Percentiles rank a stretch among this genome's conserved stretches.
Conservation (phyloP, 2,888 invertebrate species). For the Blastobasis adustella region DNA sequence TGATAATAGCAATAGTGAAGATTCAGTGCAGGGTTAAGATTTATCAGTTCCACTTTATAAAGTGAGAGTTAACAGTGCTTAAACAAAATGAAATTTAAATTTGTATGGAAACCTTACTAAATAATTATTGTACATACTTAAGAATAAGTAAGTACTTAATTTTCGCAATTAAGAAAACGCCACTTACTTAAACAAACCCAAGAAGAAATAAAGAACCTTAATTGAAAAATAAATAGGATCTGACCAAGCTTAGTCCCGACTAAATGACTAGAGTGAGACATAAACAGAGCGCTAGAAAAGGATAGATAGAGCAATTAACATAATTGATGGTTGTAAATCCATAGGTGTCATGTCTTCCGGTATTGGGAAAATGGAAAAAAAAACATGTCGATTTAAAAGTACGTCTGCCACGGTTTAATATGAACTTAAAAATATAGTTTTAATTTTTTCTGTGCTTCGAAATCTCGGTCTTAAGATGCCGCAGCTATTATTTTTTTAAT, state of each 20-base stretch:
- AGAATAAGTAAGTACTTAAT: too few species aligned
- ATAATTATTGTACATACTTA: too few species aligned
- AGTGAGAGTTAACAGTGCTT: too few species aligned
- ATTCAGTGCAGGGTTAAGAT: too few species aligned
- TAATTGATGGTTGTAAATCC: conserved; percentile 59
- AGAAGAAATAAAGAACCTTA: not conserved
- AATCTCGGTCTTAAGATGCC: conserved; percentile 13
- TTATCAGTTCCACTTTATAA: too few species aligned
- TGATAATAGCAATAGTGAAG: too few species aligned
- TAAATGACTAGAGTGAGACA: conserved; percentile 1
- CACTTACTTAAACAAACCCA: too few species aligned
- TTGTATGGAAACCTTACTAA: too few species aligned
- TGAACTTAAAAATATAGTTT: conserved; percentile 6
- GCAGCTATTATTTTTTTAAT: conserved; percentile 34
- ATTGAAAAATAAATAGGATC: not conserved
- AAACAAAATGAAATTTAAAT: too few species aligned
- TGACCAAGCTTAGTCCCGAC: not conserved
- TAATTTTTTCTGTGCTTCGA: conserved; percentile 10
- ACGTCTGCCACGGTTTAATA: conserved; percentile 4
- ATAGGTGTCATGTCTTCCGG: conserved; percentile 60
- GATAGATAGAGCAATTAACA: conserved; percentile 41
- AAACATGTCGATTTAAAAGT: conserved; percentile 25
- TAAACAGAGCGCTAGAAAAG: conserved; percentile 15
- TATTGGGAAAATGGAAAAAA: conserved; percentile 30
- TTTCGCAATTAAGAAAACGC: too few species aligned